These are phyloP conservation scores for Enteromius argenteus DNA, from an alignment of 2,797 vertebrate species.

Conservation along the genomic window DNA sequence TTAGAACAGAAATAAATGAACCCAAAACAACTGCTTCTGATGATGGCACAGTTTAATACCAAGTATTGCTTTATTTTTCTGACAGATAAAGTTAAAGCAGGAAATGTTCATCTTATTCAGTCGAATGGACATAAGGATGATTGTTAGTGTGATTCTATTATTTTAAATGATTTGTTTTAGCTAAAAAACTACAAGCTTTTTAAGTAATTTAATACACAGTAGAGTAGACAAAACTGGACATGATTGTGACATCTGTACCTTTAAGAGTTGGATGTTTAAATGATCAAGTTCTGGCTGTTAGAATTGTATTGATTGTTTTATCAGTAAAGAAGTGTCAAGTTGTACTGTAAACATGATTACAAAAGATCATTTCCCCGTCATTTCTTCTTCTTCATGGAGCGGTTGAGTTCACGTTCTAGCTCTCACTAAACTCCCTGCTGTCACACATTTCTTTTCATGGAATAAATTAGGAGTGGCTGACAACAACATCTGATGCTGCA, in stretches of 20 bases:
- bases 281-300: background rate
- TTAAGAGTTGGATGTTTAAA: background rate
- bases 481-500: background rate
- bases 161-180: background rate
- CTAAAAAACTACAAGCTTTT: background rate
- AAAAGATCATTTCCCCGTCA: background rate
- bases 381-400: background rate
- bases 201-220: background rate
- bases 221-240: background rate
- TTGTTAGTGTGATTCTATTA: background rate
- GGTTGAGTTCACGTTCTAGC: background rate
- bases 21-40: background rate
- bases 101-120: background rate
- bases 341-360: background rate
- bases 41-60: background rate
- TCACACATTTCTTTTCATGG: background rate
- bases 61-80: background rate
- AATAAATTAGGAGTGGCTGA: background rate
- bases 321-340: background rate
- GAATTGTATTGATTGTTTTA: background rate
- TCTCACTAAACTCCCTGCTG: background rate
- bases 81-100: background rate
- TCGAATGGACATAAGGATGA: background rate
- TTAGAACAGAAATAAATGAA: background rate
- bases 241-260: background rate